Percentiles rank a stretch among this genome's conserved stretches.
Evolutionary conservation across 1,140 invertebrate species (phyloP).

Genomic region (Oreohelix idahoensis): DNA sequence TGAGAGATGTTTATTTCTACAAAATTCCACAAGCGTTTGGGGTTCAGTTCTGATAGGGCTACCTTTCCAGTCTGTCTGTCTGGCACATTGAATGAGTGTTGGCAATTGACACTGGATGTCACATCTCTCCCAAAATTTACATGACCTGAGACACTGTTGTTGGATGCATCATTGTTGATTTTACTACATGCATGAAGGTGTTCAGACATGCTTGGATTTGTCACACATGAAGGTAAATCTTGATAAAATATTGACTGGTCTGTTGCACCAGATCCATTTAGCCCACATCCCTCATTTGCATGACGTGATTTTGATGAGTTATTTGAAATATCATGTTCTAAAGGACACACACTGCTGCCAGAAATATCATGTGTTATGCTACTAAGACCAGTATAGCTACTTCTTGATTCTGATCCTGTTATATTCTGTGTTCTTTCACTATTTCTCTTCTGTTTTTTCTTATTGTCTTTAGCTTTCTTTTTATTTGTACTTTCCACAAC

Average conservation of each 20-base stretch:
- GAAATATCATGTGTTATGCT: not conserved
- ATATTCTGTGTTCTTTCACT: not conserved
- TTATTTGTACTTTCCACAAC: constrained; percentile 37
- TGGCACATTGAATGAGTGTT: constrained; percentile 59
- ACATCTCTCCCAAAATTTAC: not conserved
- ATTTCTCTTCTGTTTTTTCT: constrained; percentile 22
- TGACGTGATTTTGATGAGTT: not conserved
- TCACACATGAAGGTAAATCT: not conserved
- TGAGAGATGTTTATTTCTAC: constrained; percentile 84
- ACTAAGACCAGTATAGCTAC: not conserved
- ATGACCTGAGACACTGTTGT: no score
- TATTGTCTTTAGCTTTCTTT: not conserved
- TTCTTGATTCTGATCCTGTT: not conserved
- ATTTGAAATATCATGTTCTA: not conserved
- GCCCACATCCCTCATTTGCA: not conserved
- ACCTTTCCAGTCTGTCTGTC: constrained; percentile 78
- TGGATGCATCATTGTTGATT: not conserved
- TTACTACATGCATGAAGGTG: not conserved
- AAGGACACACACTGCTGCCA: not conserved
- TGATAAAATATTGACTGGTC: not conserved
- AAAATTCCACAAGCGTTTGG: constrained; percentile 82
- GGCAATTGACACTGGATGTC: not conserved
- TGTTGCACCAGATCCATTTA: not conserved
- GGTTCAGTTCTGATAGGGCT: constrained; percentile 85
- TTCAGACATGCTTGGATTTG: not conserved